Evolutionary conservation across 2,113 vertebrate genomes (phyloP), one percentile per base, ranked within the genome.

Genomic region (Bubo blakistoni): DNA sequence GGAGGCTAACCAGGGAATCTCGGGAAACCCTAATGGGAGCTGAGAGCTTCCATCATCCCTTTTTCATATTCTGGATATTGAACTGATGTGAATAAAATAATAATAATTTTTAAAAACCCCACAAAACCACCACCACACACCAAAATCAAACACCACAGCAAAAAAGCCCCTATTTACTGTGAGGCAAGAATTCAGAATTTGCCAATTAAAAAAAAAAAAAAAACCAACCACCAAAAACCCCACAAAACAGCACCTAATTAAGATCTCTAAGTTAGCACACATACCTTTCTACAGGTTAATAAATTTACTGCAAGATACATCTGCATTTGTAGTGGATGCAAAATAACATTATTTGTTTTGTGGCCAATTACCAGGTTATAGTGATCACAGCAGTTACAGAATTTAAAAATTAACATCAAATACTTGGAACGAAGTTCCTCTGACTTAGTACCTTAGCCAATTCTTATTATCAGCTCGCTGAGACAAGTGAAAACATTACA

Each of bases 141-240:
- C 16, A 69, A 76, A 74, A 32, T 27, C 34, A 81, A 59, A 58
- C 40, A 57, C 13, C 32, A 18, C 34, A 52, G 61, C 15, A 19
- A 70, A 69, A 38, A 61, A 38, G 4, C 2, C 10, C 7, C 40
- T 72, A 5, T 71, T 81, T 51, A 69, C 20, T 29, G 3, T 16
- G 10, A 80, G 22, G 49, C 14, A 94, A 71, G n/a, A 91, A 86
- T 2, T 69, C 12, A 83, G 15, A 86, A 42, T 47, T 14, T 44
- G 21, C 17, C 51, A 27, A 38, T 54, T 9, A 25, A 51, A 40
- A 30, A 40, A 30, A 38, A 27, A 11, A 30, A 40, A 25, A 8
- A 38, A 38, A 38, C 38, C 38, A 42, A 63, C 10, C 54, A 32
- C n/a, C n/a, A 2, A 49, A 10, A 38, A 4, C 14, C 0, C 0